Evolutionary conservation across 2,888 invertebrate species (phyloP).

Genomic region (Rhagonycha fulva): DNA sequence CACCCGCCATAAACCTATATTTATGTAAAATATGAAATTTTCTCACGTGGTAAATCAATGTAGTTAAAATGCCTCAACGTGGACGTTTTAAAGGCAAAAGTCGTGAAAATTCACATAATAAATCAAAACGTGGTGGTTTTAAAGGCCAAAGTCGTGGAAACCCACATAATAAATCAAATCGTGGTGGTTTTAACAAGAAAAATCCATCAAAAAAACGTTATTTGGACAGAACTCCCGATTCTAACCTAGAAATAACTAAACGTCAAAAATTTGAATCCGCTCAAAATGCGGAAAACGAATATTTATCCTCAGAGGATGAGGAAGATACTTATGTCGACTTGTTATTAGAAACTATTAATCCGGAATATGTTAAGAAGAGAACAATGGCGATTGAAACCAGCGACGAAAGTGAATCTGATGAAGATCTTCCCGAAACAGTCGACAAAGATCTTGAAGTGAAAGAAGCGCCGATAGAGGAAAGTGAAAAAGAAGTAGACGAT

Average conservation of each 20-base stretch:
- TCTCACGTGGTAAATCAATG: neutral
- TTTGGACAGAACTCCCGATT: neutral
- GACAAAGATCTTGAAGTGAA: slow-evolving; percentile 33
- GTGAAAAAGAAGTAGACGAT: slow-evolving; percentile 27
- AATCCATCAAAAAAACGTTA: neutral
- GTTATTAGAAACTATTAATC: slow-evolving; percentile 40
- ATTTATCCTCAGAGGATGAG: slow-evolving; percentile 32
- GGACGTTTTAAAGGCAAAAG: neutral
- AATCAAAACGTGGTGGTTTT: neutral
- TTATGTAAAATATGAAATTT: neutral
- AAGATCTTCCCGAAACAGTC: slow-evolving; percentile 36
- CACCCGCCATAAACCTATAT: no score
- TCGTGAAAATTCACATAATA: neutral
- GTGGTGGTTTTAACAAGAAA: neutral
- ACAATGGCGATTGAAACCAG: slow-evolving; percentile 51
- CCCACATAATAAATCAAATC: neutral
- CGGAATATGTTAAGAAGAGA: slow-evolving; percentile 31
- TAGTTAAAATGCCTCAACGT: neutral
- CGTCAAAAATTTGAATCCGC: slow-evolving; percentile 9
- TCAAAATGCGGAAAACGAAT: slow-evolving; percentile 3
- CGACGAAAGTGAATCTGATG: slow-evolving; percentile 40
- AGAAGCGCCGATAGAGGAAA: slow-evolving; percentile 45
- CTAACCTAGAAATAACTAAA: slow-evolving; percentile 10
- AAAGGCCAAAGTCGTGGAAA: neutral
- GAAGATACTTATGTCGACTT: slow-evolving; percentile 40